Base-by-base conservation (phyloP, 2,797 vertebrate species). In the Triplophysa yarkandensis region DNA sequence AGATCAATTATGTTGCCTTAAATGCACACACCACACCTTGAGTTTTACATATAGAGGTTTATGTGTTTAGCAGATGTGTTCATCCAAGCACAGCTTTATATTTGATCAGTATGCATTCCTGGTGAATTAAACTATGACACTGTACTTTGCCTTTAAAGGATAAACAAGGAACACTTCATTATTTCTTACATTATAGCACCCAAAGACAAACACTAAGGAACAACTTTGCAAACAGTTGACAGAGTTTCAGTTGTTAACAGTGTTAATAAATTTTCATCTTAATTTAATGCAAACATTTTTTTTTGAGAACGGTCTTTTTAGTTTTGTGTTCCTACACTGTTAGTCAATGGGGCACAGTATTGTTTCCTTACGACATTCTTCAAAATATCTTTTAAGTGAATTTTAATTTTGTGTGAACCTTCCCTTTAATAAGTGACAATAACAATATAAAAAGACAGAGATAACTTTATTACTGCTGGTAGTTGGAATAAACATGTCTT, bases 1-100 rank as follows among this genome's bases (percentile, higher is more conserved):
- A 71, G 32, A 58, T 41, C 57, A 78, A 69, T 73, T 60, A 68
- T 36, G 54, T 76, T 52, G 50, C 44, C 60, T 66, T 73, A 81
- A 16, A 76, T 60, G 76, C 48, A 74, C 63, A 69, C 68, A 69
- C 43, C 77, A 34, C 57, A 48, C 61, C 69, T 68, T 3, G 19
- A 39, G 48, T 66, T 67, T 73, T 54, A 69, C 57, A 75, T 19
- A 75, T 23, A 44, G 9, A 4, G 1, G 13, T 8, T 27, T 25
- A 43, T 68, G 34, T 46, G 39, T 25, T 34, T 27, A 25, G 27
- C 23, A 69, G 36, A 41, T 23, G 19, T 21, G 23, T 52, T 25
- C 27, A 54, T 54, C 4, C 50, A 54, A 55, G 11, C 16, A 2
- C 21, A 23, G 25, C 52, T 27, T 54, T 27, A 17, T 4, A 55